Evolutionary conservation across 2,888 invertebrate genomes (phyloP).

Genomic region (Drosophila yooni): DNA sequence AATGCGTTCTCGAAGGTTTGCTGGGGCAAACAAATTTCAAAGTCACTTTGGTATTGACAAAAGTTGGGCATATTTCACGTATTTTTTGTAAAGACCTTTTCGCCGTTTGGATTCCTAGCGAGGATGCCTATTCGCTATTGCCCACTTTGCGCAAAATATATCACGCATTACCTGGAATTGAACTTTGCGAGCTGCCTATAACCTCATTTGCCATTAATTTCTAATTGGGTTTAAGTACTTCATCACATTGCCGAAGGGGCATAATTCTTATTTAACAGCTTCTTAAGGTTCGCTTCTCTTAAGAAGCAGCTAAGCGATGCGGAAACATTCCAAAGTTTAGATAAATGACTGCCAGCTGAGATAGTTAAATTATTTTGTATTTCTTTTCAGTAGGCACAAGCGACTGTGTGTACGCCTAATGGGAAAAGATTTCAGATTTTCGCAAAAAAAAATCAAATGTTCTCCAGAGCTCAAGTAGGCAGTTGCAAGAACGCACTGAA

Average conservation of each 20-base stretch:
- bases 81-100: background rate
- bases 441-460: background rate
- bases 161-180: constrained; percentile 13
- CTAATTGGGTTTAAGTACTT: constrained; percentile 30
- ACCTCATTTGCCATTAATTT: constrained; percentile 28
- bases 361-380: background rate
- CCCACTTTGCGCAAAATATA: constrained; percentile 21
- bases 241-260: background rate
- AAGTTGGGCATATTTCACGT: constrained; percentile 20
- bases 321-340: constrained; percentile 4
- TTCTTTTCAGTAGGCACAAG: background rate
- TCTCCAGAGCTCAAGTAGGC: too few relatives aligned
- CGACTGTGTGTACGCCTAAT: background rate
- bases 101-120: background rate
- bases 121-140: constrained; percentile 3
- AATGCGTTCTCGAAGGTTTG: constrained; percentile 28
- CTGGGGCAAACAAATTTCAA: constrained; percentile 29
- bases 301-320: constrained; percentile 10
- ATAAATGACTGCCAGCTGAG: constrained; percentile 2
- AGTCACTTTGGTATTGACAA: constrained; percentile 27
- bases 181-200: constrained; percentile 9
- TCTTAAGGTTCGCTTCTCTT: constrained; percentile 16
- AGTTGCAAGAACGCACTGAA: background rate
- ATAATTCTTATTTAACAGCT: constrained; percentile 43
- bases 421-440: background rate